Conservation (phyloP, 2,113 vertebrate species). For the Pardalotus punctatus region DNA sequence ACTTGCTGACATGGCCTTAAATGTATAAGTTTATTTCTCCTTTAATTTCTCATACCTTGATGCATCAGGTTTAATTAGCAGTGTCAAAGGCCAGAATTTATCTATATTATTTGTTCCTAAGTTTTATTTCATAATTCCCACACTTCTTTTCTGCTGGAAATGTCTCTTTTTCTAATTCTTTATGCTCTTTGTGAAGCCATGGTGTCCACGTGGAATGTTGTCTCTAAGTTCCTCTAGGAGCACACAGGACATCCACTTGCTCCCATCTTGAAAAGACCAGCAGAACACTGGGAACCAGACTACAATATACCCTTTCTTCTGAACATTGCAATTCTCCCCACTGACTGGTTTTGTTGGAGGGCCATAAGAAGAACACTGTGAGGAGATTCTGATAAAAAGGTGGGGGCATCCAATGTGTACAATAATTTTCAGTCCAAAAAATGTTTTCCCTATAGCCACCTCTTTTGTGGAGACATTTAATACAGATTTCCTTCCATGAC, state of each 20-base stretch:
- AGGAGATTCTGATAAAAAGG: background rate
- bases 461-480: background rate
- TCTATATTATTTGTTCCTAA: background rate
- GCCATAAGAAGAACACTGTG: background rate
- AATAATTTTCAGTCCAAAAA: background rate
- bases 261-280: background rate
- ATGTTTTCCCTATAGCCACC: background rate
- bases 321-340: background rate
- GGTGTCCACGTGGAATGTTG: fast-evolving
- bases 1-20: background rate
- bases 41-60: background rate
- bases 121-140: background rate
- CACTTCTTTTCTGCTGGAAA: background rate
- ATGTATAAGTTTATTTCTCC: background rate
- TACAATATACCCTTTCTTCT: background rate
- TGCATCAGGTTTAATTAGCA: background rate
- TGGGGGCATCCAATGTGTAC: background rate
- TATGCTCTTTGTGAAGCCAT: background rate
- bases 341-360: background rate
- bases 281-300: background rate
- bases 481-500: background rate
- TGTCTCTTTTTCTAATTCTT: background rate
- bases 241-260: background rate
- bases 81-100: background rate
- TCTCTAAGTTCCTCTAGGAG: background rate